Conservation (phyloP, 2,888 invertebrate genomes). For the Heliothis peltigera region DNA sequence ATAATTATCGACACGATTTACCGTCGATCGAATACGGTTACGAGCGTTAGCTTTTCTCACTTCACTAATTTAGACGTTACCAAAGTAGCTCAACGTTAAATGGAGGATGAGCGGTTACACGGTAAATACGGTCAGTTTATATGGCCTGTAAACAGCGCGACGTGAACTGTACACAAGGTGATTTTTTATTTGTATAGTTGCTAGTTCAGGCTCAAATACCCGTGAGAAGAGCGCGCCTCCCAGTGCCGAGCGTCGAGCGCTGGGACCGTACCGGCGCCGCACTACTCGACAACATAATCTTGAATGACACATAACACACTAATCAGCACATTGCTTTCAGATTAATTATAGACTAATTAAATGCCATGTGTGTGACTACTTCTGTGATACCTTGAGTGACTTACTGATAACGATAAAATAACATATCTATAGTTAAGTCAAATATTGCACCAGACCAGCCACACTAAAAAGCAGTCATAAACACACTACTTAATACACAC, state of each 20-base stretch:
- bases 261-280: conserved; percentile 53
- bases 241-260: conserved; percentile 55
- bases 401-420: conserved; percentile 58
- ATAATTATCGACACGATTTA: conserved; percentile 87
- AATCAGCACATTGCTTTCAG: conserved; percentile 76
- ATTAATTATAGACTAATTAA: conserved; percentile 76
- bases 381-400: conserved; percentile 64
- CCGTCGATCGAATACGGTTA: conserved; percentile 84
- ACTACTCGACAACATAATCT: conserved; percentile 75
- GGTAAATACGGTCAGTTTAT: conserved; percentile 87
- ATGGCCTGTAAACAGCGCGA: conserved; percentile 85
- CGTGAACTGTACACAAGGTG: conserved; percentile 89
- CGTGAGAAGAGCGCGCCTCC: conserved; percentile 84
- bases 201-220: conserved; percentile 85
- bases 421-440: conserved; percentile 26
- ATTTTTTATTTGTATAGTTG: conserved; percentile 86
- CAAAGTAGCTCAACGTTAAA: conserved; percentile 88
- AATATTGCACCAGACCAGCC: conserved; percentile 26
- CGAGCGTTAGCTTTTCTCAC: conserved; percentile 88
- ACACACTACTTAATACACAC: conserved; percentile 45
- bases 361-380: conserved; percentile 64
- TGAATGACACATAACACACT: conserved; percentile 82
- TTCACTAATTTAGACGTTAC: conserved; percentile 88
- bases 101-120: conserved; percentile 85
- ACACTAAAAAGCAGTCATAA: conserved; percentile 27